These are phyloP conservation scores for Mythimna lalbum DNA, from an alignment of 2,888 invertebrate species.

Conservation along the genomic window DNA sequence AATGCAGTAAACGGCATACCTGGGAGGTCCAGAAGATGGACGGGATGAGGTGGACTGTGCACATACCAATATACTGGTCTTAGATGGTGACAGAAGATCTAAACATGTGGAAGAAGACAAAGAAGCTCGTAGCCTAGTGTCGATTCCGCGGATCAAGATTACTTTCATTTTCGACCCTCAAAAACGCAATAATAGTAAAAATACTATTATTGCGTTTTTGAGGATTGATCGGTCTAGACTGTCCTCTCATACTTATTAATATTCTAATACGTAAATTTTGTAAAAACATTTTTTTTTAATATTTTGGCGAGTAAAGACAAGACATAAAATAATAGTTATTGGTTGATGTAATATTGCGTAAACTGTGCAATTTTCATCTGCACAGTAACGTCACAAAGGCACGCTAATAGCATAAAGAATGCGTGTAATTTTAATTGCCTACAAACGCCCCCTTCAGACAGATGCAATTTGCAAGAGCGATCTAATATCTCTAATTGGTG, in stretches of 20 bases:
- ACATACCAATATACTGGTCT: neutral
- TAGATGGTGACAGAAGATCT: neutral
- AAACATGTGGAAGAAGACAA: neutral
- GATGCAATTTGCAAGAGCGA: conserved; percentile 19
- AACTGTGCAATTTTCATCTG: neutral
- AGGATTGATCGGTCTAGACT: no score
- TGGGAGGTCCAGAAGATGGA: no score
- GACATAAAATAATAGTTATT: neutral
- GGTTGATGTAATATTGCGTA: neutral
- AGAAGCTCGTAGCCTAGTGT: neutral
- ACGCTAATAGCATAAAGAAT: conserved; percentile 14
- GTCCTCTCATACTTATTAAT: no score
- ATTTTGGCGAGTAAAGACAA: neutral
- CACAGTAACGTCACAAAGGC: neutral
- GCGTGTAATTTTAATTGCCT: conserved; percentile 5
- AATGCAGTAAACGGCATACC: no score
- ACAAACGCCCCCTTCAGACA: conserved; percentile 18
- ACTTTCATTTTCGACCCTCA: no score
- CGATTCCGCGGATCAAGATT: no score
- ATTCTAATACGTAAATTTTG: no score
- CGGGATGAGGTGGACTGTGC: neutral
- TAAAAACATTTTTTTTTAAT: no score
- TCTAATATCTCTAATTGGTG: conserved; percentile 38
- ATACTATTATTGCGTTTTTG: no score
- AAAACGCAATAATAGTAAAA: no score